phyloP scores from a whole-genome alignment of 1,140 invertebrate genomes.

The Zaprionus kolodkinae region DNA sequence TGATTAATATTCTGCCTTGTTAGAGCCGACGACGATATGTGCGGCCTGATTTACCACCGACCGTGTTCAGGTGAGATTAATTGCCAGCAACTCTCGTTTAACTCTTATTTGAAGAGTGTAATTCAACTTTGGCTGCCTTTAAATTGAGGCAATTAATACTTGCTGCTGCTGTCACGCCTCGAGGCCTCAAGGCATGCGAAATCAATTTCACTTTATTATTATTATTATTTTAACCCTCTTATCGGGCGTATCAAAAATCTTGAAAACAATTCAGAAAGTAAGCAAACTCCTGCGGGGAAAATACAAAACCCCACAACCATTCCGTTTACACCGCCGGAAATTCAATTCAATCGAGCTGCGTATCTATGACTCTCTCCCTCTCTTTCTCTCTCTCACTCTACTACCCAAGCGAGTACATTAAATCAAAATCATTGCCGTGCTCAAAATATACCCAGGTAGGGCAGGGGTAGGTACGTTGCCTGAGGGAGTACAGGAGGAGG shows the following conservation, averaged over 20 bases:
- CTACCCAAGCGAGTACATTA: constrained; percentile 31
- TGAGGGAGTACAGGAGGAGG: not conserved
- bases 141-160: constrained; percentile 66
- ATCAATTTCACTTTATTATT: constrained; percentile 58
- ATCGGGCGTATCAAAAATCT: constrained; percentile 27
- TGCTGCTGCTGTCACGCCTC: constrained; percentile 39
- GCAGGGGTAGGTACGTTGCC: not conserved
- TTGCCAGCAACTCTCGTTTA: constrained; percentile 27
- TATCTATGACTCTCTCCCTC: constrained; percentile 12
- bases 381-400: no score
- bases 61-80: constrained; percentile 38
- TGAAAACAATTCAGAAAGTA: constrained; percentile 40
- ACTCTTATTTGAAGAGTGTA: constrained; percentile 50
- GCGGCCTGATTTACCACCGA: constrained; percentile 46
- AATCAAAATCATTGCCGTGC: constrained; percentile 45
- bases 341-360: constrained; percentile 61
- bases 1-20: constrained; percentile 52
- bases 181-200: constrained; percentile 50
- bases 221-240: constrained; percentile 37
- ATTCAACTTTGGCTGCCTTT: constrained; percentile 57
- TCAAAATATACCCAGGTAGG: not conserved
- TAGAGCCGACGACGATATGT: not conserved
- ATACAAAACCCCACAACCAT: not conserved
- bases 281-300: constrained; percentile 5
- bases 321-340: no score